Evolutionary conservation across 2,888 invertebrate genomes (phyloP), one percentile per base, ranked within the genome.

Genomic region (Caenorhabditis doughertyi): DNA sequence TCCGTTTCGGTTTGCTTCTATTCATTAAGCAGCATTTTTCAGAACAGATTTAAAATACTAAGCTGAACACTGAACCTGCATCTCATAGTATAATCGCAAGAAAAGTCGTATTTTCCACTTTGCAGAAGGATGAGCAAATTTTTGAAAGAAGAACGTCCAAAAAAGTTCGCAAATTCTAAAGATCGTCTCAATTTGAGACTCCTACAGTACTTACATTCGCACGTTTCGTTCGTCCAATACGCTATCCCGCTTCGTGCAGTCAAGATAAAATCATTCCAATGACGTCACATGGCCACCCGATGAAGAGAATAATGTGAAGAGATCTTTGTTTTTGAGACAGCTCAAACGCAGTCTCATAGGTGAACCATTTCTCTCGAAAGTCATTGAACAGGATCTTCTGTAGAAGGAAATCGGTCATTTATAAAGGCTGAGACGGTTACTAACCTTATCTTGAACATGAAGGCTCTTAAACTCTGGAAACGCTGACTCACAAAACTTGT

Each of bases 291-390:
- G 9, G 25, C 4, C 3, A 1, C 23, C 51, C 51, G 51, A 51
- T 3, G 23, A 16, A 51, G 51, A 51, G 16, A 5, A 51, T 13
- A 51, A 25, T 51, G 13, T 25, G 51, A 51, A 51, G 9, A 42
- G 60, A 60, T 60, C 60, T 42, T 60, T 60, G 60, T 60, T 60
- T 39, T 60, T 39, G 11, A n/a, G 13, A 60, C 21, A n/a, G 32
- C 32, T 32, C 32, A 47, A n/a, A 47, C n/a, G 18, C 18, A n/a
- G 18, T 47, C 44, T 47, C 44, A 18, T 13, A 18, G 8, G 4
- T 39, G 13, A 39, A 2, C 39, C 39, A 39, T 11, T 47, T 47
- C 18, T 47, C 44, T 4, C 44, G 44, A 18, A 47, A 47, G 3
- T 18, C 18, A 18, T 39, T 39, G 39, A 39, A 39, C 11, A 39